These are phyloP conservation scores for Leptobrachium ailaonicum DNA, from an alignment of 2,113 vertebrate genomes.

Conservation along the genomic window DNA sequence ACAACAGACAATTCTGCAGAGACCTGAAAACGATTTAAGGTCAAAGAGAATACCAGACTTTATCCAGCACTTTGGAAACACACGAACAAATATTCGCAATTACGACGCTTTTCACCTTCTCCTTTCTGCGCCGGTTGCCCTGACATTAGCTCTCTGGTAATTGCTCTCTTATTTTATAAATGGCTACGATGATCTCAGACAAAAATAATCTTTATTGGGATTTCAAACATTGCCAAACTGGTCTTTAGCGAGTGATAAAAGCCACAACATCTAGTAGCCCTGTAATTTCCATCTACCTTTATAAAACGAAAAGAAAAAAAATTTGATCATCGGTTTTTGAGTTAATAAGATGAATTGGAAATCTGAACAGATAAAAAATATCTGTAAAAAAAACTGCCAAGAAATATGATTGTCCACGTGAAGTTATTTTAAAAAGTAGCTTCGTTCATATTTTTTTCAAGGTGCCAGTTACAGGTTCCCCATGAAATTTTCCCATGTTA, in stretches of 20 bases:
- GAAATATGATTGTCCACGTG: no score
- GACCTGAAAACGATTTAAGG: conserved; percentile 23
- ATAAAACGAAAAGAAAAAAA: no score
- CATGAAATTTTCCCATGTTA: no score
- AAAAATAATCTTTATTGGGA: not conserved
- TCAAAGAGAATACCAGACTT: conserved; percentile 30
- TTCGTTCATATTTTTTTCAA: no score
- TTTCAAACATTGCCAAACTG: not conserved
- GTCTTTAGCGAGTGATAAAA: not conserved
- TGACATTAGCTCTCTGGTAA: conserved; percentile 25
- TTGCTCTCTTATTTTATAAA: conserved; percentile 3
- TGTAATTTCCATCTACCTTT: no score
- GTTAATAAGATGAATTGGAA: no score
- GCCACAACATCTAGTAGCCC: no score
- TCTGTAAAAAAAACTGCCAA: no score
- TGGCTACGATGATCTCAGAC: conserved; percentile 10
- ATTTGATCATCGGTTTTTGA: no score
- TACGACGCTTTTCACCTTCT: conserved; percentile 11
- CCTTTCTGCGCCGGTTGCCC: not conserved
- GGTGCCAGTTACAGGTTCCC: no score
- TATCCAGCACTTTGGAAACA: conserved; percentile 24
- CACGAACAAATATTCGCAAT: conserved; percentile 27
- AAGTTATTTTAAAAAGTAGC: no score
- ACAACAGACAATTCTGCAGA: conserved; percentile 17
- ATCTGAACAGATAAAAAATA: no score